Conservation (phyloP, 2,888 invertebrate species). For the Hylaea fasciaria region DNA sequence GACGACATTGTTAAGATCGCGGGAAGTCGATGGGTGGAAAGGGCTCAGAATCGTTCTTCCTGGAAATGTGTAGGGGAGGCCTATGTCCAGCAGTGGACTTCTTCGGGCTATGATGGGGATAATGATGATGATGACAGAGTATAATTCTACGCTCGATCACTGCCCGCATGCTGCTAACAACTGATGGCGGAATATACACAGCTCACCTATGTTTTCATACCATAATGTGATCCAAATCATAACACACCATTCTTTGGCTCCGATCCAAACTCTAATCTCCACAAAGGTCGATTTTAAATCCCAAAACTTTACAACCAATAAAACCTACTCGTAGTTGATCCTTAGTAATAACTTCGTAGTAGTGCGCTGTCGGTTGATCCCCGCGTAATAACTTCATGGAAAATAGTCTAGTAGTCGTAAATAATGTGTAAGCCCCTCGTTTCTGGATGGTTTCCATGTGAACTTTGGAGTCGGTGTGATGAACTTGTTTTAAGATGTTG, state of each 20-base stretch:
- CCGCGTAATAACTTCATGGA: slow-evolving; percentile 33
- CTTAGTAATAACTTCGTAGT: slow-evolving; percentile 29
- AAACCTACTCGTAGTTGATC: slow-evolving; percentile 27
- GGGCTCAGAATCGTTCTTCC: too few relatives aligned
- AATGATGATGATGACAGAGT: too few relatives aligned
- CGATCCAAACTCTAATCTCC: slow-evolving; percentile 40
- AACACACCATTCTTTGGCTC: slow-evolving; percentile 31
- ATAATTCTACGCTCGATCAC: too few relatives aligned
- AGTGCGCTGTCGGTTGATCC: slow-evolving; percentile 33
- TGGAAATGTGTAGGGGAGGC: too few relatives aligned
- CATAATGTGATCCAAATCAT: slow-evolving; percentile 20
- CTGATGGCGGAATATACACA: too few relatives aligned
- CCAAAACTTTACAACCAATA: slow-evolving; percentile 30
- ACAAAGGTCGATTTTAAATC: slow-evolving; percentile 37
- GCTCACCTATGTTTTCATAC: slow-evolving; percentile 24
- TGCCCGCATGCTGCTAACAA: too few relatives aligned
- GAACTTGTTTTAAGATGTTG: not conserved
- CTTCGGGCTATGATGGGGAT: too few relatives aligned
- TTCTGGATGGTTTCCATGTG: slow-evolving; percentile 42
- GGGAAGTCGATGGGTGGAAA: too few relatives aligned
- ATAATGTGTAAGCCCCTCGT: slow-evolving; percentile 29
- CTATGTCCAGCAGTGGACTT: too few relatives aligned
- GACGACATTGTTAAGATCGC: too few relatives aligned
- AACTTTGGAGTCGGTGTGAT: slow-evolving; percentile 32
- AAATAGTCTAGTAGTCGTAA: slow-evolving; percentile 31